Percentiles rank a stretch among this genome's conserved stretches.
phyloP scores from a whole-genome alignment of 2,113 vertebrate genomes.

The Eleginops maclovinus region DNA sequence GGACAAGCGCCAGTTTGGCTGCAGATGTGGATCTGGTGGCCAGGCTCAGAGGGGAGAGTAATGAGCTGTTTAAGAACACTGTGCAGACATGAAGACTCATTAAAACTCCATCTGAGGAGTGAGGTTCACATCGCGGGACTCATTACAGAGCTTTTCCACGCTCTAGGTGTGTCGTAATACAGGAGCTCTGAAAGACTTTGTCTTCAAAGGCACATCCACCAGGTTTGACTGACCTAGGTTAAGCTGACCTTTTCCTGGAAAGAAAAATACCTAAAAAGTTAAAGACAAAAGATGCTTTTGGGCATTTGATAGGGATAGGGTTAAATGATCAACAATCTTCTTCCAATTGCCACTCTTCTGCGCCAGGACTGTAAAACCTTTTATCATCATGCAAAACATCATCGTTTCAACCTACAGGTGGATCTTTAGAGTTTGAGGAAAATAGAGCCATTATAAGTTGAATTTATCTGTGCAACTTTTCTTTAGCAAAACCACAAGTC shows the following conservation, averaged over 20 bases:
- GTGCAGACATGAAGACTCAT: slow-evolving; percentile 35
- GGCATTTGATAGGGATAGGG: too few species aligned
- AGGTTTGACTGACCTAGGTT: not conserved
- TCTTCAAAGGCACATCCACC: not conserved
- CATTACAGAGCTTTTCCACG: not conserved
- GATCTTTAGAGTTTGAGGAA: too few species aligned
- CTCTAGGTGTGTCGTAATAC: not conserved
- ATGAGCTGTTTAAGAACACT: slow-evolving; percentile 45
- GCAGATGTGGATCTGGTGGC: slow-evolving; percentile 36
- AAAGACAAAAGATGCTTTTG: not conserved
- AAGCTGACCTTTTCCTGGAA: too few species aligned
- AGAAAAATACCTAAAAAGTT: too few species aligned
- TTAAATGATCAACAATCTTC: too few species aligned
- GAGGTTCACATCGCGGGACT: not conserved
- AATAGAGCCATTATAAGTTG: too few species aligned
- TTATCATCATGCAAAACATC: too few species aligned
- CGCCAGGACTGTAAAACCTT: too few species aligned
- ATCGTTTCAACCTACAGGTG: too few species aligned
- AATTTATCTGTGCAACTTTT: too few species aligned
- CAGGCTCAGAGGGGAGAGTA: slow-evolving; percentile 5
- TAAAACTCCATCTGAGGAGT: slow-evolving; percentile 9
- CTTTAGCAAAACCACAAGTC: too few species aligned
- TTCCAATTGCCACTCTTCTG: too few species aligned
- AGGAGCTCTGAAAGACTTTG: not conserved
- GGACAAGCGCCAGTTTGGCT: slow-evolving; percentile 22